phyloP scores from a whole-genome alignment of 2,888 invertebrate genomes.

The Lathronympha strigana region DNA sequence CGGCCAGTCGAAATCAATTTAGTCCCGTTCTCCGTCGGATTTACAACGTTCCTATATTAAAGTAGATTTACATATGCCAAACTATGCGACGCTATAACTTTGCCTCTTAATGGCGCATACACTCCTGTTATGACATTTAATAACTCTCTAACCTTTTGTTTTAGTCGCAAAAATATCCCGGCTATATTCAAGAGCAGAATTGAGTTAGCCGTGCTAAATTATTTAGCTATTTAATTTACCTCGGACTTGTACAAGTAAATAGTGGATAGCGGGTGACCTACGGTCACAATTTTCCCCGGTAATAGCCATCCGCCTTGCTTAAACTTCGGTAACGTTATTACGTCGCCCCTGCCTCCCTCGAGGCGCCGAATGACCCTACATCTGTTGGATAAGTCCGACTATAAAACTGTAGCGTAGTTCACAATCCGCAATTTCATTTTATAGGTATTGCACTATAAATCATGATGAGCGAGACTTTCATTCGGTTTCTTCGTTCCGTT shows the following conservation, averaged over 20 bases:
- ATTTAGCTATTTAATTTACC: slow-evolving; percentile 67
- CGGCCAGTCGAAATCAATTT: slow-evolving; percentile 73
- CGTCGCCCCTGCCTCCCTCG: slow-evolving; percentile 71
- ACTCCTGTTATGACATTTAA: slow-evolving; percentile 64
- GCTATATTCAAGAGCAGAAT: slow-evolving; percentile 45
- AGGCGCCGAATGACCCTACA: slow-evolving; percentile 73
- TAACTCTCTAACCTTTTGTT: slow-evolving; percentile 58
- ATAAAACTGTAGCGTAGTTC: slow-evolving; percentile 71
- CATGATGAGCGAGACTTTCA: slow-evolving; percentile 61
- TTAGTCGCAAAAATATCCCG: slow-evolving; percentile 53
- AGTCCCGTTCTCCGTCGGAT: slow-evolving; percentile 58
- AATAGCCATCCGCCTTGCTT: slow-evolving; percentile 73
- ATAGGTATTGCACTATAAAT: slow-evolving; percentile 72
- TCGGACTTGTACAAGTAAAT: slow-evolving; percentile 69
- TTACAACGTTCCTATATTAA: slow-evolving; percentile 68
- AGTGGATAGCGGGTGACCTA: slow-evolving; percentile 65
- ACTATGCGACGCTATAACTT: slow-evolving; percentile 67
- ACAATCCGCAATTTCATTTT: slow-evolving; percentile 73
- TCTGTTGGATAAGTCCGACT: slow-evolving; percentile 72
- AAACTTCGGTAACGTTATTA: slow-evolving; percentile 79
- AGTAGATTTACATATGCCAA: slow-evolving; percentile 62
- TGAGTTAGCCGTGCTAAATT: slow-evolving; percentile 66
- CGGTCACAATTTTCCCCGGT: slow-evolving; percentile 73
- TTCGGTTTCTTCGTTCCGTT: slow-evolving; percentile 60
- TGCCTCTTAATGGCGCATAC: slow-evolving; percentile 68